phyloP scores from a whole-genome alignment of 2,113 vertebrate genomes.

The Rhipidura dahli region DNA sequence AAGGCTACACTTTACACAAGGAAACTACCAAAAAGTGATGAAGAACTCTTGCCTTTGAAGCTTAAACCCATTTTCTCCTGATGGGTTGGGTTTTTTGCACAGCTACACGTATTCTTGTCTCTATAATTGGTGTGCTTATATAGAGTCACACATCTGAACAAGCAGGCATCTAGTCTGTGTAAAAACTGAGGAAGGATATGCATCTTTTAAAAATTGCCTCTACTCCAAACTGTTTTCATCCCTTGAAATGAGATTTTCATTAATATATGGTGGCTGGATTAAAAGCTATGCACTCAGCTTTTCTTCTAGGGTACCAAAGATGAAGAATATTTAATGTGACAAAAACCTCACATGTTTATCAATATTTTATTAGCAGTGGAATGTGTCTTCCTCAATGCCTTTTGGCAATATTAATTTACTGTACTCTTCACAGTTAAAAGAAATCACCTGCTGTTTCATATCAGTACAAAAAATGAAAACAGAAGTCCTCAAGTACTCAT shows the following conservation, averaged over 20 bases:
- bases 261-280: neutral
- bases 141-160: neutral
- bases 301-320: neutral
- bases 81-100: neutral
- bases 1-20: neutral
- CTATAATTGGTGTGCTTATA: neutral
- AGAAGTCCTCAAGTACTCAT: constrained; percentile 20
- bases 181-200: neutral
- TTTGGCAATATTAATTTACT: constrained; percentile 45
- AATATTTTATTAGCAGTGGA: constrained; percentile 52
- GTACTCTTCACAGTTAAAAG: neutral
- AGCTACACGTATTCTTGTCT: neutral
- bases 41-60: neutral
- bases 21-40: neutral
- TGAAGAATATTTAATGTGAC: constrained; percentile 25
- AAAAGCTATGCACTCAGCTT: neutral
- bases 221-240: neutral
- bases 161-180: neutral
- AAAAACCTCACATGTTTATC: constrained; percentile 26
- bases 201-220: neutral
- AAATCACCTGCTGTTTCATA: constrained; percentile 46
- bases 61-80: neutral
- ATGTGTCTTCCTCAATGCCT: constrained; percentile 4
- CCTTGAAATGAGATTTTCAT: constrained; percentile 16
- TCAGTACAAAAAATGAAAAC: neutral